Conservation (phyloP, 2,888 invertebrate species). For the Acronicta aceris region DNA sequence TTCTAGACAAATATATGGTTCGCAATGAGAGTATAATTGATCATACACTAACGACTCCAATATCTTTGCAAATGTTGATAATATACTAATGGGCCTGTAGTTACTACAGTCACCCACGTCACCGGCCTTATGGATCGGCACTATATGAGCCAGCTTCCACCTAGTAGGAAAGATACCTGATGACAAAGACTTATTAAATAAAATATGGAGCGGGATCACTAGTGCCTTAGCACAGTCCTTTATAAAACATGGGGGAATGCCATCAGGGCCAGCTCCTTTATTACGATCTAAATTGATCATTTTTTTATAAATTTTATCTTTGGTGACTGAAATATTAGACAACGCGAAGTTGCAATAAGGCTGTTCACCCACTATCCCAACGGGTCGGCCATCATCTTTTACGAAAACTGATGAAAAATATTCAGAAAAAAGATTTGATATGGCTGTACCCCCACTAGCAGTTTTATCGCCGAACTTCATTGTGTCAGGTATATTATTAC, state of each 20-base stretch:
- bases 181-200: not conserved
- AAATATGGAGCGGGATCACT: not conserved
- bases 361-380: not conserved
- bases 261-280: not conserved
- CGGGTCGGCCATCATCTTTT: not conserved
- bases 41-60: not conserved
- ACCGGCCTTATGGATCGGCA: too few relatives aligned
- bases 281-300: not conserved
- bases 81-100: not conserved
- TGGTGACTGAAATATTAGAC: not conserved
- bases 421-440: not conserved
- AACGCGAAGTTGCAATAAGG: not conserved
- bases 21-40: too few relatives aligned
- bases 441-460: not conserved
- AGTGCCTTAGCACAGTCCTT: not conserved
- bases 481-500: not conserved
- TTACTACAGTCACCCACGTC: too few relatives aligned
- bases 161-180: too few relatives aligned
- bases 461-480: not conserved
- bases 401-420: not conserved
- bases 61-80: conserved; percentile 1
- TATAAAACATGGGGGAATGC: not conserved
- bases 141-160: too few relatives aligned
- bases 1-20: too few relatives aligned
- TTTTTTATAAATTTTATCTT: not conserved